Evolutionary conservation across 2,888 invertebrate species (phyloP).

Genomic region (Endotricha flammealis): DNA sequence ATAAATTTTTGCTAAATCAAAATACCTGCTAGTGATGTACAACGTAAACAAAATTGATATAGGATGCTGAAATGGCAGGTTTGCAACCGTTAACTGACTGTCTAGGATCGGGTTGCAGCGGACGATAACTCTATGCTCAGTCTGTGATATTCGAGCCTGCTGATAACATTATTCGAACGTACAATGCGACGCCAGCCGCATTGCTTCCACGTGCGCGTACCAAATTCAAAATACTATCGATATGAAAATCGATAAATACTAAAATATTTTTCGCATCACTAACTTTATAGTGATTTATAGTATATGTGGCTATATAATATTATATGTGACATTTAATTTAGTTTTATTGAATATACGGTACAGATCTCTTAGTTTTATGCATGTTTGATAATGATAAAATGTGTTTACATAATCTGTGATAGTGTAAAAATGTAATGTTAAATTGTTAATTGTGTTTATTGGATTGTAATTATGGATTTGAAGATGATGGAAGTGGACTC

Average conservation of each 20-base stretch:
- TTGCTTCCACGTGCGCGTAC: neutral
- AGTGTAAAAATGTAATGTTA: neutral
- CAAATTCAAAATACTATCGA: neutral
- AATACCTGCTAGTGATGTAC: slow-evolving; percentile 7
- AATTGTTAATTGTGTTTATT: neutral
- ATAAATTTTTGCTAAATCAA: slow-evolving; percentile 9
- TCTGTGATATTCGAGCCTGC: slow-evolving; percentile 23
- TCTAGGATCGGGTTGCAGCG: slow-evolving; percentile 47
- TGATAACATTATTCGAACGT: slow-evolving; percentile 23
- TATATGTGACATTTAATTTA: neutral
- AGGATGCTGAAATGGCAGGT: neutral
- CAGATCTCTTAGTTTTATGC: neutral
- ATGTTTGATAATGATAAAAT: neutral
- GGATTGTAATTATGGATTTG: neutral
- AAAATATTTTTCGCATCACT: neutral
- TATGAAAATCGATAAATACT: neutral
- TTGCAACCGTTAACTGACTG: slow-evolving; percentile 19
- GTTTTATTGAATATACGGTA: neutral
- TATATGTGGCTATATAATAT: neutral
- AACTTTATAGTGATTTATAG: neutral
- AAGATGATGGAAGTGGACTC: neutral
- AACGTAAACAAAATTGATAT: slow-evolving; percentile 12
- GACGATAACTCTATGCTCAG: slow-evolving; percentile 44
- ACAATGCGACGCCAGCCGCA: neutral
- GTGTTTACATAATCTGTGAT: neutral